Evolutionary conservation across 1,140 invertebrate species (phyloP), one percentile per base, ranked within the genome.

Genomic region (Magallana gigas): DNA sequence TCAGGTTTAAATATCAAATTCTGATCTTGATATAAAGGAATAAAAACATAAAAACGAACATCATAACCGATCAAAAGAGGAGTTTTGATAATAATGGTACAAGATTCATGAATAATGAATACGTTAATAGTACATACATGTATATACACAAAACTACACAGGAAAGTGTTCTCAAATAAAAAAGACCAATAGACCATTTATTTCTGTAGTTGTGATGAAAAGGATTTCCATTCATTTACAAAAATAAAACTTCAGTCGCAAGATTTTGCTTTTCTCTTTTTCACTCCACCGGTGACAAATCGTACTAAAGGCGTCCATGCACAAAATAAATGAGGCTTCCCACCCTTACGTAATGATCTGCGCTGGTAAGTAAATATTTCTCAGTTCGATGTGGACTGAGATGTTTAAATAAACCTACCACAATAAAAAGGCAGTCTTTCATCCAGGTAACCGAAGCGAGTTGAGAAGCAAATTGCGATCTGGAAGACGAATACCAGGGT

Each of bases 331-430:
- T 36, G 23, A 29, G 68, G 18, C 23, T 36, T 8, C 18, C 4
- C 18, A 71, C 68, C 36, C 18, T 71, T 71, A 71, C 68, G 68
- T 71, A 71, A 71, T 71, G 68, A 71, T 29, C 9, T 71, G 11
- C 12, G 7, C 68, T 29, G 18, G 3, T 23, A 71, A 71, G 68
- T 71, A 71, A 71, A 71, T 71, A 71, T 29, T 71, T 29, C 18
- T 7, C n/a, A 23, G 36, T 29, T 23, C 8, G 36, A 4, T 18
- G 23, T 29, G 7, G 23, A 12, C 18, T 71, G 68, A 23, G 68
- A 71, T 71, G 23, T 71, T 71, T 71, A 71, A 29, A 71, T 29
- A 29, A 23, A 29, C 68, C 36, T 23, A 9, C 18, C 11, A 29
- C 12, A 8, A 29, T 29, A 71, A 6, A 23, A 29, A 8, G 36